These are phyloP conservation scores for Stictocephala bisonia DNA, from an alignment of 2,888 invertebrate species.

Conservation along the genomic window DNA sequence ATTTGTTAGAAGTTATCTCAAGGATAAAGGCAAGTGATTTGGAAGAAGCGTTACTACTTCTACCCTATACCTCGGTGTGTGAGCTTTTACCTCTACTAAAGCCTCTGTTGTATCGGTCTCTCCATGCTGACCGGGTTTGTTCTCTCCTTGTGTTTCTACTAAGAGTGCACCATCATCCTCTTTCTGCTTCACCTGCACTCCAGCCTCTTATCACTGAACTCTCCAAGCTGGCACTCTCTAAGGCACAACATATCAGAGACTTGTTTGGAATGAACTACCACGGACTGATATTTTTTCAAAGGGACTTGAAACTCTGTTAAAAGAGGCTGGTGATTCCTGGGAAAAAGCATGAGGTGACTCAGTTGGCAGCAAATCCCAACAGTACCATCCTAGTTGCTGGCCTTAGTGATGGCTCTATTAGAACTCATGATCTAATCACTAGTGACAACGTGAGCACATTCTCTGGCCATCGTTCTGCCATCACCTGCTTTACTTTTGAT, in stretches of 20 bases:
- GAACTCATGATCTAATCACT: constrained; percentile 81
- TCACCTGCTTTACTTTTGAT: constrained; percentile 88
- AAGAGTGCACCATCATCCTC: constrained; percentile 81
- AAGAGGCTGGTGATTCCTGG: constrained; percentile 83
- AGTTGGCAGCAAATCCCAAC: constrained; percentile 79
- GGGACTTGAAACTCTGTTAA: constrained; percentile 74
- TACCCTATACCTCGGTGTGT: constrained; percentile 82
- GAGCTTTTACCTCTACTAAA: constrained; percentile 81
- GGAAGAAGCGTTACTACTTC: constrained; percentile 86
- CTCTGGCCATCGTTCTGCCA: constrained; percentile 86
- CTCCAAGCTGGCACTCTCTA: constrained; percentile 69
- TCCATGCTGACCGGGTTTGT: constrained; percentile 80
- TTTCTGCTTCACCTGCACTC: constrained; percentile 77
- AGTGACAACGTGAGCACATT: constrained; percentile 79
- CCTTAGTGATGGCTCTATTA: constrained; percentile 89
- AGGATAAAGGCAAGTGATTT: constrained; percentile 89
- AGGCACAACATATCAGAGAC: constrained; percentile 74
- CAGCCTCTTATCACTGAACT: constrained; percentile 75
- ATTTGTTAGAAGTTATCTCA: constrained; percentile 81
- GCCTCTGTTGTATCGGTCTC: constrained; percentile 72
- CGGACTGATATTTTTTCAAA: constrained; percentile 80
- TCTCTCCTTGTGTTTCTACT: constrained; percentile 82
- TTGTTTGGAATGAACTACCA: constrained; percentile 87
- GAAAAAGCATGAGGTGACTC: constrained; percentile 83
- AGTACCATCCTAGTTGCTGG: constrained; percentile 88